phyloP scores from a whole-genome alignment of 2,888 invertebrate genomes.

The Pocota personata region DNA sequence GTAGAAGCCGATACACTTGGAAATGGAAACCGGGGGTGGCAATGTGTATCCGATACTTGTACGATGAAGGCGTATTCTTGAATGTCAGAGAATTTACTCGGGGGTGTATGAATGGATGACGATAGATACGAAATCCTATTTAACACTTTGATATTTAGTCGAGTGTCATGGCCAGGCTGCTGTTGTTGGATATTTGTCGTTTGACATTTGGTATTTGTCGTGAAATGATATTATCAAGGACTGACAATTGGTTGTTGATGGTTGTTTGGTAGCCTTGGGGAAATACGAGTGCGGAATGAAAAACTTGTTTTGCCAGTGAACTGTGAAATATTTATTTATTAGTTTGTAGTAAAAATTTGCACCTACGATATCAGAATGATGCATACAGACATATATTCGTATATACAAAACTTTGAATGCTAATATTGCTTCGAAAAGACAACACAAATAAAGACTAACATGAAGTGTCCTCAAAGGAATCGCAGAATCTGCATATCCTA shows the following conservation, averaged over 20 bases:
- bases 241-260: neutral
- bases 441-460: too few species aligned
- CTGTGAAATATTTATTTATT: neutral
- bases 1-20: conserved; percentile 29
- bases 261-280: neutral
- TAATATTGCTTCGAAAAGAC: too few species aligned
- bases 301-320: neutral
- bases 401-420: too few species aligned
- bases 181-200: neutral
- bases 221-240: neutral
- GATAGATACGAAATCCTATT: neutral
- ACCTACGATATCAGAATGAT: too few species aligned
- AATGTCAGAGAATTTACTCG: neutral
- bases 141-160: conserved; percentile 17
- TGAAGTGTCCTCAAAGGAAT: too few species aligned
- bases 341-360: neutral
- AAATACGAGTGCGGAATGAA: neutral
- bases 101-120: neutral
- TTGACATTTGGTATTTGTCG: neutral
- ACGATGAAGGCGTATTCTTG: neutral
- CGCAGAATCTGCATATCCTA: too few species aligned
- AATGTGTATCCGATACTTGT: conserved; percentile 1
- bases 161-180: conserved; percentile 8
- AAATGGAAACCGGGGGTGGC: conserved; percentile 2
- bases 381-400: too few species aligned